Base-by-base conservation (phyloP, 2,888 invertebrate species). In the Aphidius colemani region DNA sequence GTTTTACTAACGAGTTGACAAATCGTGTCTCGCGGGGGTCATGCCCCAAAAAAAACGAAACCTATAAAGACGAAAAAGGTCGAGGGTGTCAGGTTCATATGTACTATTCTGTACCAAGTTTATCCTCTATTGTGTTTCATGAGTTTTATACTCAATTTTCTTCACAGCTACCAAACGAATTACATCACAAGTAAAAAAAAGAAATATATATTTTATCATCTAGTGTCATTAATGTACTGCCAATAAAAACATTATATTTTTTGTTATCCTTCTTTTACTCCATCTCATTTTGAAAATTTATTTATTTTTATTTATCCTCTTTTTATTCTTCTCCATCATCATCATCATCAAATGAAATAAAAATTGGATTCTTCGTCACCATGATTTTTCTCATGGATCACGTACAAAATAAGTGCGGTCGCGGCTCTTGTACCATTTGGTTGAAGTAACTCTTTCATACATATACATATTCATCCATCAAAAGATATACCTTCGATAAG, bases 1-100 rank as follows among this genome's bases (percentile, higher is more conserved):
- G 78, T 80, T 80, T 72, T 76, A 78, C 80, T 82, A 82, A 80
- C 82, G 81, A 81, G 81, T 82, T 82, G 82, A 82, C 82, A 82
- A 82, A 82, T 82, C 80, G 79, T 72, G 78, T 81, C 82, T 78
- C 81, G 71, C 71, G 81, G 78, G 82, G 78, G 77, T 79, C 79
- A 78, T 81, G 77, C 75, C 75, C 70, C 74, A 77, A 30, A 30
- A 30, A 30, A 30, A 30, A 30, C 75, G 74, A 78, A 77, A 78
- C 77, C 79, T 78, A 81, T 81, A 80, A 79, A 80, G 9, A 74
- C 75, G 74, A 78, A 7, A n/a, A 49, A 80, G 77, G 75, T 78
- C 75, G 78, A 74, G 71, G 70, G 70, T 69, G 66, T 67, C 69
- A 76, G 76, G 74, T 75, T 71, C 72, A 77, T 78, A 77, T 75